Conservation (phyloP, 2,113 vertebrate species). For the Muntiacus muntjak region DNA sequence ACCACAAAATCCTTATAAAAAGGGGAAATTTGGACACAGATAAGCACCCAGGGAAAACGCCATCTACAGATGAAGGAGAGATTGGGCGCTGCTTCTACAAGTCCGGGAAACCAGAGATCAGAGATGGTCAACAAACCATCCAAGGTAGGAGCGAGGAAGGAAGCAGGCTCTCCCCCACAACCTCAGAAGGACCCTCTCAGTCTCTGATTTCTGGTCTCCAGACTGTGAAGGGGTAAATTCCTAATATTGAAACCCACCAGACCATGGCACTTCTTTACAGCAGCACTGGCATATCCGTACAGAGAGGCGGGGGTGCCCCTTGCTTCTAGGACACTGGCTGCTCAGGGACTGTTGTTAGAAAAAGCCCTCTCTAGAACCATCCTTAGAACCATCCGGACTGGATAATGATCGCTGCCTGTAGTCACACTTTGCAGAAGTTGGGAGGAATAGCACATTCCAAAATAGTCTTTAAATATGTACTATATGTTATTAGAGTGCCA, state of each 20-base stretch:
- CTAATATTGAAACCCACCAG: not conserved
- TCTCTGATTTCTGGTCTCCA: not conserved
- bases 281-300: too few relatives aligned
- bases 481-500: conserved; percentile 70
- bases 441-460: conserved; percentile 53
- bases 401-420: not conserved
- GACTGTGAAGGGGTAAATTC: too few relatives aligned
- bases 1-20: not conserved
- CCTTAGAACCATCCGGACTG: not conserved
- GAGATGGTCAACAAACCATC: not conserved
- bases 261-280: too few relatives aligned
- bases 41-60: not conserved
- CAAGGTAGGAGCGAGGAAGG: rapidly evolving
- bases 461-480: conserved; percentile 66
- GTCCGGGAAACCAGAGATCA: not conserved
- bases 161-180: rapidly evolving
- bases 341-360: rapidly evolving
- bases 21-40: not conserved
- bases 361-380: not conserved
- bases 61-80: not conserved
- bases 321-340: rapidly evolving
- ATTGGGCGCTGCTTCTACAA: rapidly evolving
- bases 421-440: not conserved
- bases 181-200: not conserved
- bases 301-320: rapidly evolving